Base-by-base conservation (phyloP, 2,797 vertebrate genomes). In the Pagetopsis macropterus region DNA sequence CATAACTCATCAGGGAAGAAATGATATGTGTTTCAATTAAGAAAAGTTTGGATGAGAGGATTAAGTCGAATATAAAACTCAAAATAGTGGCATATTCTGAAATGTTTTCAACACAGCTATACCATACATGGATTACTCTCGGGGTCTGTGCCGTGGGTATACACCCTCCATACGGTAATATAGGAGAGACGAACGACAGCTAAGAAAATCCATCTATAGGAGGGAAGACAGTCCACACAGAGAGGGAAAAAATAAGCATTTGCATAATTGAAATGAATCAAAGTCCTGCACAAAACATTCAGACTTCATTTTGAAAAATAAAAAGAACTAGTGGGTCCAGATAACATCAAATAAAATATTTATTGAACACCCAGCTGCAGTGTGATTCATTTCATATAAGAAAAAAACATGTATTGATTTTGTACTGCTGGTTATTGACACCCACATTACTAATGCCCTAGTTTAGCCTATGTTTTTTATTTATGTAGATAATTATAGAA, bases 281-380 rank as follows among this genome's bases (percentile, higher is more conserved):
- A 69, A 69, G 33, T 65, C 1, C 10, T 13, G 27, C 7, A 56
- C 3, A 16, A 31, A 40, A 60, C 9, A 41, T 50, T 40, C 4
- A 50, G 15, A 14, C 13, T 9, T 63, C 1, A 23, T 54, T 55
- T 76, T 52, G 2, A 80, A 65, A 7, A 44, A 75, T 9, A 60
- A 23, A 17, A 51, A 49, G 5, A 74, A 61, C 3, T 11, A 51
- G 9, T 43, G 56, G 64, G 37, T 78, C 31, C 41, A 75, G n/a
- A 49, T 55, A 72, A 16, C 60, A 77, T 72, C 40, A 23, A 88
- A 77, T 83, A 85, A 86, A 86, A 49, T 55, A 79, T 79, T 75
- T 59, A 77, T 60, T 78, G 51, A 74, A 41, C 27, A 70, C 58
- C 31, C 19, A 56, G 15, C 57, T 17, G 7, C 17, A 33, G 57